phyloP scores from a whole-genome alignment of 92 coral and sea anemone species.

The Epizoanthus illoricatus region DNA sequence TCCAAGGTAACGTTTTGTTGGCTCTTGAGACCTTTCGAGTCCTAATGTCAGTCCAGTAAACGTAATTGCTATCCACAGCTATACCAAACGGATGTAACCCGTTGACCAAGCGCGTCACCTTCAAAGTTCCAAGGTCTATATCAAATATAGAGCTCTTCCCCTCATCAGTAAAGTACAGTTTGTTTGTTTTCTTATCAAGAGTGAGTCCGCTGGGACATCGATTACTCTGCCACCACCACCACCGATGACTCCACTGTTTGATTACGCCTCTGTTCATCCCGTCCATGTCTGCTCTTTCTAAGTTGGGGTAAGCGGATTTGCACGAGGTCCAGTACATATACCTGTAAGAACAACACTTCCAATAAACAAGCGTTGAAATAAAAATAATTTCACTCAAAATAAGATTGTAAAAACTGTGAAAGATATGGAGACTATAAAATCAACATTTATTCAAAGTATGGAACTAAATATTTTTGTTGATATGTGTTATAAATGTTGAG shows the following conservation, averaged over 20 bases:
- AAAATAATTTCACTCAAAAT: no score
- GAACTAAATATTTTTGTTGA: no score
- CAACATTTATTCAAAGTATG: no score
- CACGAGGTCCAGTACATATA: conserved; percentile 29
- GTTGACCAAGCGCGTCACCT: not conserved
- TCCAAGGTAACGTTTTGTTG: not conserved
- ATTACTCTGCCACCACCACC: not conserved
- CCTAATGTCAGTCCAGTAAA: conserved; percentile 5
- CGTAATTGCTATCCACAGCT: conserved; percentile 15
- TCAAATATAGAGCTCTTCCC: not conserved
- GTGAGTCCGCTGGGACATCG: conserved; percentile 21
- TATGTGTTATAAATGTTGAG: no score
- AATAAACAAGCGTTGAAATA: no score
- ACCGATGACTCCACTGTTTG: not conserved
- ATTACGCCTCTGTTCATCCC: conserved; percentile 8
- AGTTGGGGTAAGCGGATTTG: not conserved
- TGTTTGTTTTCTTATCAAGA: conserved; percentile 17
- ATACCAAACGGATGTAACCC: not conserved
- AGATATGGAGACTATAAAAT: no score
- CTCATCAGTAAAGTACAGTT: conserved; percentile 22
- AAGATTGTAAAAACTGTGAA: no score
- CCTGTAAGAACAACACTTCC: not conserved
- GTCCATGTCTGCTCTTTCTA: conserved; percentile 34
- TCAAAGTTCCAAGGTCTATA: not conserved
- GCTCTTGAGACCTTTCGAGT: not conserved